Evolutionary conservation across 2,797 vertebrate species (phyloP), one percentile per base, ranked within the genome.

Genomic region (Bovichtus diacanthus): DNA sequence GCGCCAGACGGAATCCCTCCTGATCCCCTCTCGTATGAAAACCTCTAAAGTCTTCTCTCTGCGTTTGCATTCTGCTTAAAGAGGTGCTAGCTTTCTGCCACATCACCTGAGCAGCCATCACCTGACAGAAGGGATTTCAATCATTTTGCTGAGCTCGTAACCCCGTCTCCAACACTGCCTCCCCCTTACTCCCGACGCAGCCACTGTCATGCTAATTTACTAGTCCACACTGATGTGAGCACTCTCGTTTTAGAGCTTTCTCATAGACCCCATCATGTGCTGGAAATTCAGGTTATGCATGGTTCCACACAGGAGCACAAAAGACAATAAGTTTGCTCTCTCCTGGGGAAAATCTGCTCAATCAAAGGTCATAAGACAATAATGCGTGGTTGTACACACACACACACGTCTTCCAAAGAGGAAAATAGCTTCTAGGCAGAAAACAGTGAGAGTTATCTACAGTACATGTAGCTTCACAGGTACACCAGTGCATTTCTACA

Each of bases 81-180:
- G 80, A 84, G 77, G 67, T 54, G 44, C 53, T 36, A 3, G 46
- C 41, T 12, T 61, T 71, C 76, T 78, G 62, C 81, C 39, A 47
- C 73, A 81, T 91, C 88, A 91, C 90, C 83, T 85, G 73, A 82
- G 87, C 80, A 83, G 87, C 84, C 82, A 65, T 87, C 87, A 84
- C 82, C 88, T 87, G 87, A 90, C 88, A 90, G 82, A 73, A 78
- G 83, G 85, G 79, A 87, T 90, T 94, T 91, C 88, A 82, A 74
- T 85, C 86, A 89, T 80, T 87, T 80, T 90, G 92, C 92, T 87
- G 88, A 93, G 85, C 87, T 85, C 18, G 51, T 81, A 85, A 77
- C 77, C 59, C 63, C 31, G 15, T 61, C 72, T 71, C 43, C 60
- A 34, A 25, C 63, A 6, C 56, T 62, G 5, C 73, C 59, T 65